These are phyloP conservation scores for Etheostoma spectabile DNA, from an alignment of 2,113 vertebrate species.

Conservation along the genomic window DNA sequence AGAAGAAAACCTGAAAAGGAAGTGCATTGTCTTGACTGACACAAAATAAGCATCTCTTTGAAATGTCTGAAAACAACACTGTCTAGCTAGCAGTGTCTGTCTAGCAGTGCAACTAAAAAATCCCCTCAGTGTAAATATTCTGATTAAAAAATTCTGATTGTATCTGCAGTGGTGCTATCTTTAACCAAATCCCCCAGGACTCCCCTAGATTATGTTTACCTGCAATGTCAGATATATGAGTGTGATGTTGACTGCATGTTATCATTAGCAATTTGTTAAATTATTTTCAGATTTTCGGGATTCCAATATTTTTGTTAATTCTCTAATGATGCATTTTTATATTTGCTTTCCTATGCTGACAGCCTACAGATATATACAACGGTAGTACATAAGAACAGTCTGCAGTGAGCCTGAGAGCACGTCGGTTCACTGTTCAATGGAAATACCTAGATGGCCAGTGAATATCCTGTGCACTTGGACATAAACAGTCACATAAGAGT, in stretches of 20 bases:
- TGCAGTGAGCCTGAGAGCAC: neutral
- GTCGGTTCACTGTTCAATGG: neutral
- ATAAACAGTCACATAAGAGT: constrained; percentile 2
- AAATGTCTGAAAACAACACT: neutral
- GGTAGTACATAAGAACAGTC: neutral
- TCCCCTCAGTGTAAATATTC: neutral
- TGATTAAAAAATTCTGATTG: neutral
- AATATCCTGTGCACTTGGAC: constrained; percentile 1
- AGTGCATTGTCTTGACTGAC: neutral
- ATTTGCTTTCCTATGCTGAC: neutral
- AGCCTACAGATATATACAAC: neutral
- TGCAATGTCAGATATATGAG: neutral
- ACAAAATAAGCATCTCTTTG: neutral
- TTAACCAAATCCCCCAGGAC: neutral
- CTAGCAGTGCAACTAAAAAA: neutral
- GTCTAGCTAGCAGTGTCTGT: neutral
- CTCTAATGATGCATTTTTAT: neutral
- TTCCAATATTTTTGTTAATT: neutral
- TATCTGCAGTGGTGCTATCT: neutral
- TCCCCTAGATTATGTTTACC: constrained; percentile 11
- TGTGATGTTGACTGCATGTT: neutral
- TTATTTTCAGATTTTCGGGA: neutral
- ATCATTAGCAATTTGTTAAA: neutral
- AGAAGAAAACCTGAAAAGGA: neutral
- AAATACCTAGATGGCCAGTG: neutral